Evolutionary conservation across 2,113 vertebrate genomes (phyloP).

Genomic region (Lipophrys pholis): DNA sequence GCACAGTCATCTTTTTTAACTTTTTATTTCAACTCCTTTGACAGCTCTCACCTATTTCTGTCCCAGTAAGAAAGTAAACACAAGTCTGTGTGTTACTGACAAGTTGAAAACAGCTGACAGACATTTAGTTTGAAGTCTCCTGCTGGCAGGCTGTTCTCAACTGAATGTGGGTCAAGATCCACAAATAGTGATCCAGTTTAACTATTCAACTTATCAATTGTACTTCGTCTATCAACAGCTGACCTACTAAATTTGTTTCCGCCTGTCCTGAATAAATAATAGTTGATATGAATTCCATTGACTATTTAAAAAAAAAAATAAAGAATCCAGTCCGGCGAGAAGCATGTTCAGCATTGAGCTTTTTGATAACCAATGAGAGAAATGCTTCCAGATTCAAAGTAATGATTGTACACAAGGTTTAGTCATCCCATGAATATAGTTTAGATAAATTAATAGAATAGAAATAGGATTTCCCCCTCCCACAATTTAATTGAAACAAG

Average conservation of each 20-base stretch:
- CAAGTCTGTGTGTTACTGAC: too few species aligned
- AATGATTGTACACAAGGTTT: background rate
- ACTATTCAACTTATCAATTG: background rate
- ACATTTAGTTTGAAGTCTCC: background rate
- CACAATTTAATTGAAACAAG: too few species aligned
- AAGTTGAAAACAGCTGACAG: too few species aligned
- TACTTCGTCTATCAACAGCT: background rate
- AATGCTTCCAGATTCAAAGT: background rate
- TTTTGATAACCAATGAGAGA: background rate
- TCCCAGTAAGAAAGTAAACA: background rate
- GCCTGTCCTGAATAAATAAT: background rate
- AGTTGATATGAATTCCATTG: background rate
- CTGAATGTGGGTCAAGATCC: background rate
- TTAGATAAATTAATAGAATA: too few species aligned
- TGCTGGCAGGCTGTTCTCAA: background rate
- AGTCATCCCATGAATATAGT: too few species aligned
- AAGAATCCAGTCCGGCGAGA: background rate
- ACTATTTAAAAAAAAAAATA: background rate
- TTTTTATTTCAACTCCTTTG: background rate
- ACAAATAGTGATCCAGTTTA: background rate
- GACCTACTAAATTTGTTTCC: background rate
- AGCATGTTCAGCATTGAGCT: background rate
- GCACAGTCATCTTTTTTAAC: background rate
- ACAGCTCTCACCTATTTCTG: constrained; percentile 16
- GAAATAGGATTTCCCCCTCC: too few species aligned